phyloP scores from a whole-genome alignment of 2,797 vertebrate genomes.

The Coluber constrictor region DNA sequence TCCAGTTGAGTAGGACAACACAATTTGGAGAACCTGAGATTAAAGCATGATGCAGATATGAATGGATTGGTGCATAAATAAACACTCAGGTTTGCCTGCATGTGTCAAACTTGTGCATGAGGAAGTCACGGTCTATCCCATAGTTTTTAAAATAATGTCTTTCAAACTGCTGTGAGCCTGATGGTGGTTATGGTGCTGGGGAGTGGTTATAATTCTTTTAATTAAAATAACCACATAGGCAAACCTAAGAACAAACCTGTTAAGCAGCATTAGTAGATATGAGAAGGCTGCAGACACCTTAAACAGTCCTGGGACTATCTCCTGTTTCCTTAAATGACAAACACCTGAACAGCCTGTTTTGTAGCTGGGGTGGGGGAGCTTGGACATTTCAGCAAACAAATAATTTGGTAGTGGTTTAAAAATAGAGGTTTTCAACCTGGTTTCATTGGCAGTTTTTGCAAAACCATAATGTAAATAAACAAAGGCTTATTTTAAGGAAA shows the following conservation, averaged over 20 bases:
- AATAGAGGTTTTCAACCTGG: neutral
- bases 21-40: neutral
- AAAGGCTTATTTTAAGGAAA: neutral
- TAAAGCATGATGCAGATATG: neutral
- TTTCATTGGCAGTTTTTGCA: neutral
- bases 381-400: neutral
- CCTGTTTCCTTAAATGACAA: conserved; percentile 4
- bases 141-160: neutral
- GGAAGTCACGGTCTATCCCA: neutral
- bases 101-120: neutral
- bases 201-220: conserved; percentile 26
- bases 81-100: neutral
- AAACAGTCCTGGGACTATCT: conserved; percentile 10
- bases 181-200: conserved; percentile 7
- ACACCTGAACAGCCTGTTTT: neutral
- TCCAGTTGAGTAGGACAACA: neutral
- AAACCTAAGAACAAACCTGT: conserved; percentile 25
- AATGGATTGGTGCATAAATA: neutral
- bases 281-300: conserved; percentile 5
- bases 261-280: conserved; percentile 26
- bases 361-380: neutral
- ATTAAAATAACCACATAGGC: conserved; percentile 25
- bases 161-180: conserved; percentile 4
- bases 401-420: neutral
- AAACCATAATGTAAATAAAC: neutral